Percentiles rank a stretch among this genome's conserved stretches.
Conservation (phyloP, 2,797 vertebrate species). For the Euphonia xanthogaster region DNA sequence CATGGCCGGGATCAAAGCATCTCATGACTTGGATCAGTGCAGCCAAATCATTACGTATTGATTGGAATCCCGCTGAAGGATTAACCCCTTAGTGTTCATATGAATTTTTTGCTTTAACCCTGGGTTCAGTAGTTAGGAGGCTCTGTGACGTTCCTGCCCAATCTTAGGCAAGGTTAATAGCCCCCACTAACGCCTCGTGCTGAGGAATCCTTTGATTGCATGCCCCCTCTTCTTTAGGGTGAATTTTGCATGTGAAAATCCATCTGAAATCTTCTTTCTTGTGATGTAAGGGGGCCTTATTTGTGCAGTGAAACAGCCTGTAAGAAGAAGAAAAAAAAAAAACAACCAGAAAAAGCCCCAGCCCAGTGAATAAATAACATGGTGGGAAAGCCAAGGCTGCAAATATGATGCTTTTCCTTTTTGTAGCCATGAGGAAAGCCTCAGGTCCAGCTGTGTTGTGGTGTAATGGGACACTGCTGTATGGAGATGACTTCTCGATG, state of each 20-base stretch:
- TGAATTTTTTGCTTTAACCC: not conserved
- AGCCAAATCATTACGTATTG: slow-evolving; percentile 87
- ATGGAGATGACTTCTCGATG: slow-evolving; percentile 12
- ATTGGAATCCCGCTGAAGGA: slow-evolving; percentile 74
- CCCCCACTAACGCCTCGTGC: not conserved
- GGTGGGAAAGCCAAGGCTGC: not conserved
- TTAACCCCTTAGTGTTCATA: slow-evolving; percentile 66
- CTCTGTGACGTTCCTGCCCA: not conserved
- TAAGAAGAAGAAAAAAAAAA: not conserved
- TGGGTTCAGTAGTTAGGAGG: not conserved
- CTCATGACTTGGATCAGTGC: slow-evolving; percentile 80
- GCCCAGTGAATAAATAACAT: not conserved
- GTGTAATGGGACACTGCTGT: not conserved
- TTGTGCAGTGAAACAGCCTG: not conserved
- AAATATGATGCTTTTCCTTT: not conserved
- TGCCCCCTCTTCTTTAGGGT: not conserved
- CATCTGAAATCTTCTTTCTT: not conserved
- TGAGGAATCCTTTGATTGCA: slow-evolving; percentile 5
- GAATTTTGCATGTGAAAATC: slow-evolving; percentile 11
- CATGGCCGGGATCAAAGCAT: slow-evolving; percentile 82
- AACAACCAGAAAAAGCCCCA: not conserved
- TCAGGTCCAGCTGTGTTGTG: not conserved
- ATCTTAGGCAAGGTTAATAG: not conserved
- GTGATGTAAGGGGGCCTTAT: not conserved
- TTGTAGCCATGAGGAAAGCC: not conserved